phyloP scores from a whole-genome alignment of 2,113 vertebrate species.

The Rhea pennata region DNA sequence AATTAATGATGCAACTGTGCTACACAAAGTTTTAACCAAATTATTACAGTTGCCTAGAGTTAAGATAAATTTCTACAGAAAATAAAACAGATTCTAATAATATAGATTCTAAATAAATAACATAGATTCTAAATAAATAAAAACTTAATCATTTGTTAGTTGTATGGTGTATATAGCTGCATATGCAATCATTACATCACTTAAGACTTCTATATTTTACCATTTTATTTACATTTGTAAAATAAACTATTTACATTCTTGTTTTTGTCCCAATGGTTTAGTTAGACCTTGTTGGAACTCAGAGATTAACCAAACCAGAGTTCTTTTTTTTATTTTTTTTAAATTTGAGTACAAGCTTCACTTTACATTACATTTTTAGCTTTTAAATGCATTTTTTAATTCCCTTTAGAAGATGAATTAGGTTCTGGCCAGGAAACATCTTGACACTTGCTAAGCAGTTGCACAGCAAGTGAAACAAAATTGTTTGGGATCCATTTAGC shows the following conservation, averaged over 20 bases:
- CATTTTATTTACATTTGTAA: neutral
- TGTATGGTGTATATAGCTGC: neutral
- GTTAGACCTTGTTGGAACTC: neutral
- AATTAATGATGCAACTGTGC: neutral
- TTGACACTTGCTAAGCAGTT: constrained; percentile 1
- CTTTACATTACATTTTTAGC: neutral
- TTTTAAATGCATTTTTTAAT: neutral
- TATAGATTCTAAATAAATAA: neutral
- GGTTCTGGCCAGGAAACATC: neutral
- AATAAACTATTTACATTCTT: neutral
- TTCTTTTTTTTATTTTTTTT: neutral
- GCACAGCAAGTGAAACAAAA: neutral
- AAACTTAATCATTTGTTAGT: neutral
- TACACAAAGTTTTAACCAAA: neutral
- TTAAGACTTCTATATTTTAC: neutral
- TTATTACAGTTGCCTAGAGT: neutral
- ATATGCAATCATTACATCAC: neutral
- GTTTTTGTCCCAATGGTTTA: neutral
- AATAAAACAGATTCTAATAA: too few relatives aligned
- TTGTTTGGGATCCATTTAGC: neutral
- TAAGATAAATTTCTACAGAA: neutral
- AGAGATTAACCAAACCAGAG: neutral
- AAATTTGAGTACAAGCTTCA: neutral
- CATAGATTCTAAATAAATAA: neutral
- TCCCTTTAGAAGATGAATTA: constrained; percentile 14